Conservation (phyloP, 2,888 invertebrate genomes). For the Polyommatus iphigenia region DNA sequence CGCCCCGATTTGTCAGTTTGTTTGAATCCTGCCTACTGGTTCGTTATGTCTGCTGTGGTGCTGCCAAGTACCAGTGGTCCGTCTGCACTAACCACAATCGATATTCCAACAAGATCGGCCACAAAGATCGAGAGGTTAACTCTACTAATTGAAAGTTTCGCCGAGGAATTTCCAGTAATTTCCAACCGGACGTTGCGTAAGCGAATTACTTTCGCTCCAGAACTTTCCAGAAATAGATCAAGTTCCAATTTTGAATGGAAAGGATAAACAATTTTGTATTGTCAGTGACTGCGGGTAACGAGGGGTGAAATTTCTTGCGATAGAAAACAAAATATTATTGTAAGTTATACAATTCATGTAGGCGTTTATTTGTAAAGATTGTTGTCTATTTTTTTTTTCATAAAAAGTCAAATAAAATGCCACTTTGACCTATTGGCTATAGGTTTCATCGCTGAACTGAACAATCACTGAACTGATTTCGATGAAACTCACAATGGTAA, state of each 20-base stretch:
- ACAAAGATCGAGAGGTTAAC: conserved; percentile 4
- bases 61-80: neutral
- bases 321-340: neutral
- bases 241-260: neutral
- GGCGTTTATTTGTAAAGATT: too few relatives aligned
- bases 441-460: too few relatives aligned
- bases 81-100: neutral
- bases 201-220: neutral
- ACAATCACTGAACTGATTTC: too few relatives aligned
- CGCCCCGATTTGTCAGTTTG: too few relatives aligned
- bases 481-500: too few relatives aligned
- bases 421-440: too few relatives aligned
- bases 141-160: conserved; percentile 10
- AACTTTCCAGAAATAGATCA: neutral
- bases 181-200: neutral
- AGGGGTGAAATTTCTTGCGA: neutral
- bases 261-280: neutral
- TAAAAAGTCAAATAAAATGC: too few relatives aligned
- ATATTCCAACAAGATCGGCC: neutral
- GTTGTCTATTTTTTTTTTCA: too few relatives aligned
- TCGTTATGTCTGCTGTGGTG: too few relatives aligned
- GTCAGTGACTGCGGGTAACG: neutral
- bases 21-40: too few relatives aligned
- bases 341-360: too few relatives aligned
- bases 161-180: neutral